Percentiles rank a stretch among this genome's conserved stretches.
These are phyloP conservation scores for Stigmatopora argus DNA, from an alignment of 2,113 vertebrate genomes.

Conservation along the genomic window DNA sequence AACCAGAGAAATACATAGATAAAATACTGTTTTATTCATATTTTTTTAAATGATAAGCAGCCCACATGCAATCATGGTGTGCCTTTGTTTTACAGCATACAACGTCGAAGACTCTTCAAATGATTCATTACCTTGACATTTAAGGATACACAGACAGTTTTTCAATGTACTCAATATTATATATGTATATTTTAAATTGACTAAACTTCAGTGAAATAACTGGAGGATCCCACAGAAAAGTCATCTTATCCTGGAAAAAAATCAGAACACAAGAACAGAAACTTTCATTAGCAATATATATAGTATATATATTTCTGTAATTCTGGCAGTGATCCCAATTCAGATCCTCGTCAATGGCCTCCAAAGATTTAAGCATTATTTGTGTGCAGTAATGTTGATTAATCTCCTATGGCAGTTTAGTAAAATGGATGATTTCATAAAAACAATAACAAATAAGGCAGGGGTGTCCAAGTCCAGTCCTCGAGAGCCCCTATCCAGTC, in stretches of 20 bases:
- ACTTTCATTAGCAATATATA: background rate
- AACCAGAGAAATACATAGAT: slow-evolving; percentile 9
- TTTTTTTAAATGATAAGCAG: slow-evolving; percentile 3
- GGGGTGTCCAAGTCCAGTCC: no score
- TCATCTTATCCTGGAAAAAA: slow-evolving; percentile 28
- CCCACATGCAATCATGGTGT: background rate
- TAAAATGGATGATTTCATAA: no score
- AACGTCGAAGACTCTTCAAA: background rate
- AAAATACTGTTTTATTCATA: slow-evolving; percentile 30
- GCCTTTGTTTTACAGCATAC: background rate
- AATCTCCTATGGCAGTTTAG: background rate
- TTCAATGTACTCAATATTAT: background rate
- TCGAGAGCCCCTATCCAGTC: no score
- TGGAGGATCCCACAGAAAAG: slow-evolving; percentile 3
- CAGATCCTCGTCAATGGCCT: no score
- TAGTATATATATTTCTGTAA: no score
- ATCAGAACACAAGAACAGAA: slow-evolving; percentile 11
- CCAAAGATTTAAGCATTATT: background rate
- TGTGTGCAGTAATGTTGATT: background rate
- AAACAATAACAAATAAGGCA: no score
- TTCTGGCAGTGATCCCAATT: no score
- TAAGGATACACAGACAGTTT: slow-evolving; percentile 4
- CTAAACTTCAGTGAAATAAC: slow-evolving; percentile 9
- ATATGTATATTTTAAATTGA: background rate
- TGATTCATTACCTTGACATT: background rate